Evolutionary conservation across 2,888 invertebrate species (phyloP), one percentile per base, ranked within the genome.

Genomic region (Drosophila pseudotakahashii): DNA sequence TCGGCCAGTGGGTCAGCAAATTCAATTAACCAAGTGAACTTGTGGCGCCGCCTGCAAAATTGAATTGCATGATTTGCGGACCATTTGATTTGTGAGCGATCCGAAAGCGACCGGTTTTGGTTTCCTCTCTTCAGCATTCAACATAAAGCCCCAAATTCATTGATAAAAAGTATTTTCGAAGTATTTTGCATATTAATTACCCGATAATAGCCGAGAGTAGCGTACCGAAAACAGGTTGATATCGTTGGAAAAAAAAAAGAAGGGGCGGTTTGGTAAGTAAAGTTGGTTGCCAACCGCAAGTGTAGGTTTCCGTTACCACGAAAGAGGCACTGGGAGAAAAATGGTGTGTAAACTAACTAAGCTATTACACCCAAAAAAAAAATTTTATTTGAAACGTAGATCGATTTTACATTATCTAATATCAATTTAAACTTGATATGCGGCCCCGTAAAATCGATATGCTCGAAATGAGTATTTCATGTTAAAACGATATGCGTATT

Each of bases 1-100:
- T 16, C 68, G 79, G 80, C 77, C 72, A 82, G 78, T 88, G 81
- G 89, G 89, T 89, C 85, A 89, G 76, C 83, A 80, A 89, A 89
- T 89, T 89, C 78, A 88, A 89, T 89, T 85, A 86, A 86, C 79
- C 76, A 81, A 76, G 73, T 89, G 89, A 89, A 89, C 89, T 89
- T 89, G 88, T 71, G 75, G 76, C 72, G 79, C 77, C 77, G 76
- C 77, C 50, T 52, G 52, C 59, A 62, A 72, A 86, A 86, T 82
- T 78, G 64, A 79, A 84, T 81, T 84, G 84, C 81, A 78, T 75
- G 73, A 44, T 68, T 57, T 50, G 52, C 48, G 52, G 44, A 73
- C 51, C 48, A 16, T 47, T 66, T 72, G 58, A 73, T 58, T 72
- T 57, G 61, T 19, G 37, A 30, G 10, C 54, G 54, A 19, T 6